Base-by-base conservation (phyloP, 64 coral and sea anemone species). In the Actinia tenebrosa region DNA sequence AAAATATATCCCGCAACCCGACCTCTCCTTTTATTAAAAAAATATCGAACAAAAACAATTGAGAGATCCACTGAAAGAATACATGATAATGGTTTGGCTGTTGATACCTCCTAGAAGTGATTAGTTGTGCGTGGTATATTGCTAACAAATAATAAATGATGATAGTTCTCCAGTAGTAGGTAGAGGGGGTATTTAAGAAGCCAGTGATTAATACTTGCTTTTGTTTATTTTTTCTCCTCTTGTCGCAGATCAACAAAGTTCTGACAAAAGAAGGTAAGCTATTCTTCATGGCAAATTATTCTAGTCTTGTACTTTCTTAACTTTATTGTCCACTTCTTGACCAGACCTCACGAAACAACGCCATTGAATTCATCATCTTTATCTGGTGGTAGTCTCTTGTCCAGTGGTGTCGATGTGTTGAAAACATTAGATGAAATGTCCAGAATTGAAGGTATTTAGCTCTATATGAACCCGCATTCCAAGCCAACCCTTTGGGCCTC, bases 321-420 rank as follows among this genome's bases (percentile, higher is more conserved):
- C 63, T 37, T 37, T 37, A 22, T 66, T 66, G 37, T 1, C 42
- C n/a, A 42, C 9, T 37, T 26, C 27, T 13, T 75, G 27, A 26
- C 69, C 69, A 75, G 69, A 42, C 69, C n/a, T 75, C 69, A 75
- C 37, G 69, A 75, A 27, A 75, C 69, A 75, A 75, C 69, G 7
- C 69, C 69, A 75, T 75, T 75, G 26, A 75, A 75, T 75, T 75
- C 69, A 0, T 75, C 69, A 14, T 30, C 69, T 14, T 75, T 75
- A 18, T 27, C 69, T 75, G 69, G 69, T 75, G 69, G 42, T 30
- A 75, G 69, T 75, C 69, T 25, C 10, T 42, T 75, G 69, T 75
- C 69, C 26, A 75, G 69, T 75, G 69, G 69, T 42, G 69, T 30
- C 15, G 69, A 75, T 25, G 69, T 75, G 69, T 30, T 75, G 11